These are phyloP conservation scores for Tetheella fluctuosa DNA, from an alignment of 2,888 invertebrate species.

Conservation along the genomic window DNA sequence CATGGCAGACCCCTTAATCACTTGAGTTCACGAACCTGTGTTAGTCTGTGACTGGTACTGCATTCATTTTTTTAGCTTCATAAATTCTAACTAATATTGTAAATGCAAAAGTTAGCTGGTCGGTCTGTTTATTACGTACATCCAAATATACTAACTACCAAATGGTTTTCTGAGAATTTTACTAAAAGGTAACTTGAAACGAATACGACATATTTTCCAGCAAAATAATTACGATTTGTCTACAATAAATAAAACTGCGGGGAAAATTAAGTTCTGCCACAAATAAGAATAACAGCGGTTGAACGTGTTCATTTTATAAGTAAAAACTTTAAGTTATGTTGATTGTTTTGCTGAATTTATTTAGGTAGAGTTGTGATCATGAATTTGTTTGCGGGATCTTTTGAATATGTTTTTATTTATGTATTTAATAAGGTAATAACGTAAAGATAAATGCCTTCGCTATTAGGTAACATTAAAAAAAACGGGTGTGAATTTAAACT, in stretches of 20 bases:
- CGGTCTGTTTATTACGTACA: neutral
- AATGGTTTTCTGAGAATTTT: neutral
- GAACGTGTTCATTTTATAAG: neutral
- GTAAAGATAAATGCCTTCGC: no score
- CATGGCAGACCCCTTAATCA: conserved; percentile 50
- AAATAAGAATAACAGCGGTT: neutral
- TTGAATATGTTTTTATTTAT: neutral
- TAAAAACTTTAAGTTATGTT: neutral
- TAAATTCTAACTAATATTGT: conserved; percentile 27
- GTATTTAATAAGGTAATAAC: neutral
- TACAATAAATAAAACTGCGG: neutral
- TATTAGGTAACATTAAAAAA: no score
- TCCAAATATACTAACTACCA: neutral
- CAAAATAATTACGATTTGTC: neutral
- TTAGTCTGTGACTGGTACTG: conserved; percentile 41
- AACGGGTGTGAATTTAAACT: no score
- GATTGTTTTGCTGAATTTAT: neutral
- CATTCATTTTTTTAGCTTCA: conserved; percentile 37
- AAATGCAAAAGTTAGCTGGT: conserved; percentile 25
- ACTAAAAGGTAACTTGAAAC: neutral
- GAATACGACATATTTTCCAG: neutral
- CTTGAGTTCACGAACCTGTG: conserved; percentile 53
- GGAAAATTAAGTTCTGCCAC: neutral
- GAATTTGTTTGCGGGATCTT: neutral
- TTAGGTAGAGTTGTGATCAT: neutral